Percentiles rank a stretch among this genome's conserved stretches.
phyloP scores from a whole-genome alignment of 1,140 invertebrate genomes.

The Panagrolaimus sp. region DNA sequence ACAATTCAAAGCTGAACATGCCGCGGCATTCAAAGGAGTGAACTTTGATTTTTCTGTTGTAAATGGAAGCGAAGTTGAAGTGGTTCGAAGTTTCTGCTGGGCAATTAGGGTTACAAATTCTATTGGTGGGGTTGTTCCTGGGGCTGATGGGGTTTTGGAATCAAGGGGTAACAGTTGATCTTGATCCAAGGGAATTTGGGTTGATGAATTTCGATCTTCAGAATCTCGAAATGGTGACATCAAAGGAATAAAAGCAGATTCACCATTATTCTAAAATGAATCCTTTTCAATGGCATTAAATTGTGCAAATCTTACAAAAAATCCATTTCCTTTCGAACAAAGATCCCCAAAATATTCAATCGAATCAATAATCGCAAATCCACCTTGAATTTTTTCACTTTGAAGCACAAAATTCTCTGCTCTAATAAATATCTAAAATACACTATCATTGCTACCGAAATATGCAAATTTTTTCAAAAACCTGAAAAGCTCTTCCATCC shows the following conservation, averaged over 20 bases:
- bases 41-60: background rate
- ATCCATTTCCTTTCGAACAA: slow-evolving; percentile 27
- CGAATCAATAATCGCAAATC: slow-evolving; percentile 56
- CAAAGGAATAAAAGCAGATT: background rate
- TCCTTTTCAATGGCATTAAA: background rate
- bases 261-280: background rate
- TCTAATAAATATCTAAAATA: slow-evolving; percentile 48
- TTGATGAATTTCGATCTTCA: background rate
- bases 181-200: background rate
- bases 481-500: slow-evolving; percentile 49
- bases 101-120: background rate
- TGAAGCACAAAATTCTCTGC: slow-evolving; percentile 57
- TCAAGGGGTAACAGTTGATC: background rate
- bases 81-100: background rate
- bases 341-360: slow-evolving; percentile 56
- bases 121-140: background rate
- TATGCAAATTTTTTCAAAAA: slow-evolving; percentile 2
- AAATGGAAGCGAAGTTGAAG: slow-evolving; percentile 1
- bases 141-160: background rate
- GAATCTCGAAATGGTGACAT: too few species aligned
- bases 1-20: slow-evolving; percentile 16
- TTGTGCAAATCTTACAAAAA: background rate
- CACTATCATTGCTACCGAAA: background rate
- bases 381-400: slow-evolving; percentile 46
- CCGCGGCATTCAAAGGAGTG: background rate